These are phyloP conservation scores for Macrosteles quadrilineatus DNA, from an alignment of 1,140 invertebrate species.

Conservation along the genomic window DNA sequence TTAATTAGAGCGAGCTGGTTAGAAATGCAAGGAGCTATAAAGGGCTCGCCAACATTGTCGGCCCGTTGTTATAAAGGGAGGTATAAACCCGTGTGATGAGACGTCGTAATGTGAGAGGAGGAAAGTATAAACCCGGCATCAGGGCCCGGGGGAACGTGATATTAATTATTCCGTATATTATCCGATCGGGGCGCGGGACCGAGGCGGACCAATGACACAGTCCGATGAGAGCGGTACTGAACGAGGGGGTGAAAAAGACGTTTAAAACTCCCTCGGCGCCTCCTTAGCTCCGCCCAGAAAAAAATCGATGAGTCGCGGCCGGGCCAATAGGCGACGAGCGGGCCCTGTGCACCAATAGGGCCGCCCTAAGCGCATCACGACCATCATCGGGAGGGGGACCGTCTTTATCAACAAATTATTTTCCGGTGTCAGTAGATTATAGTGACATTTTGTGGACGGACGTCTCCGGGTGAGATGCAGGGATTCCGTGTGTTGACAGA, in stretches of 20 bases:
- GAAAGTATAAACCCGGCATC: too few relatives aligned
- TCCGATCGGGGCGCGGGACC: neutral
- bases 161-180: slow-evolving; percentile 27
- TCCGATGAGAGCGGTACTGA: slow-evolving; percentile 11
- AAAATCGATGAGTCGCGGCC: slow-evolving; percentile 6
- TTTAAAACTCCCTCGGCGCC: slow-evolving; percentile 24
- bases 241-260: slow-evolving; percentile 21
- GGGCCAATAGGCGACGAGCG: slow-evolving; percentile 7
- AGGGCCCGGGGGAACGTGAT: neutral
- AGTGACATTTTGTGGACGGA: slow-evolving; percentile 16
- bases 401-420: slow-evolving; percentile 10
- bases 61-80: slow-evolving; percentile 8
- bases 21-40: too few relatives aligned
- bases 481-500: neutral
- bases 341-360: neutral
- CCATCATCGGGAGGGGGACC: neutral
- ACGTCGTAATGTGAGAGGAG: neutral
- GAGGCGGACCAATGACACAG: slow-evolving; percentile 14
- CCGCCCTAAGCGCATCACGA: neutral
- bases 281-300: slow-evolving; percentile 19
- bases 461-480: neutral
- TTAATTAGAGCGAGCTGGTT: too few relatives aligned
- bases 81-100: slow-evolving; percentile 18
- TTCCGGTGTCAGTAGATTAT: slow-evolving; percentile 20
- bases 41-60: neutral